Evolutionary conservation across 2,888 invertebrate species (phyloP).

Genomic region (Oscheius sp.): DNA sequence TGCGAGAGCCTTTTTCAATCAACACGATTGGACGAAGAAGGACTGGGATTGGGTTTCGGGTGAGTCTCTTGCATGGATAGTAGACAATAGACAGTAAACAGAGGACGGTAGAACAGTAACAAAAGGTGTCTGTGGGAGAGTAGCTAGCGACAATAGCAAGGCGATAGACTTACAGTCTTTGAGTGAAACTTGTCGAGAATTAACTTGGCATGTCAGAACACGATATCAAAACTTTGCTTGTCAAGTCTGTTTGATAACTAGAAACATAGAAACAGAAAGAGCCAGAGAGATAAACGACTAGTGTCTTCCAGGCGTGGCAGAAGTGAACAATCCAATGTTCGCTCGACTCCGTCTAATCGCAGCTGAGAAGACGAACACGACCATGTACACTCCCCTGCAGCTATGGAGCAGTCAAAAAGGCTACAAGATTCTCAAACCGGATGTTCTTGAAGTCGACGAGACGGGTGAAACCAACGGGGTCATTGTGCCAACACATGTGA

Average conservation of each 20-base stretch:
- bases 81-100: neutral
- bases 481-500: slow-evolving; percentile 20
- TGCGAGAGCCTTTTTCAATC: slow-evolving; percentile 63
- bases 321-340: slow-evolving; percentile 61
- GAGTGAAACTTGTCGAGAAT: too few relatives aligned
- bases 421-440: slow-evolving; percentile 38
- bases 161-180: too few relatives aligned
- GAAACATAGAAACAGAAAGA: too few relatives aligned
- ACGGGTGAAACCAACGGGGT: slow-evolving; percentile 28
- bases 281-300: too few relatives aligned
- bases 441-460: slow-evolving; percentile 36
- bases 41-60: slow-evolving; percentile 69
- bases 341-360: slow-evolving; percentile 58
- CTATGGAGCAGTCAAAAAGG: slow-evolving; percentile 59
- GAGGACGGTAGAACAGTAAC: too few relatives aligned
- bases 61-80: slow-evolving; percentile 7
- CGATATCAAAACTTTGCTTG: too few relatives aligned
- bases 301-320: slow-evolving; percentile 47
- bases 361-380: slow-evolving; percentile 56
- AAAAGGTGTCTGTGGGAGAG: too few relatives aligned
- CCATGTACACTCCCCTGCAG: slow-evolving; percentile 61
- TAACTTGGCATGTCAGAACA: too few relatives aligned
- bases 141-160: too few relatives aligned
- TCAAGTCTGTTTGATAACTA: too few relatives aligned
- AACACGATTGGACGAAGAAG: slow-evolving; percentile 61